Evolutionary conservation across 2,797 vertebrate genomes (phyloP), one percentile per base, ranked within the genome.

Genomic region (Gastrophryne carolinensis): DNA sequence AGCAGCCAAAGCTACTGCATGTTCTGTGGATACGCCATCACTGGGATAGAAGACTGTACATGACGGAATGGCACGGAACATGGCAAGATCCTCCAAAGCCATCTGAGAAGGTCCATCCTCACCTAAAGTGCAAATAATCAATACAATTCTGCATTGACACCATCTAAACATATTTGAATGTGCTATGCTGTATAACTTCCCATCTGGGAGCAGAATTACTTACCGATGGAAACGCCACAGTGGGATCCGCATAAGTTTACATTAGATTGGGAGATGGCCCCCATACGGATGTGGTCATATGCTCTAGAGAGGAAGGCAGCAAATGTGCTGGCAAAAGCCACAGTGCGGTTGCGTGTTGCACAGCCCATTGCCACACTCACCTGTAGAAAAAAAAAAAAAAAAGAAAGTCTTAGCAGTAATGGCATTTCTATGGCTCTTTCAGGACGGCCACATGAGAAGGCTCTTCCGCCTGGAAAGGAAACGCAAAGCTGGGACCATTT

Each of bases 31-130:
- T 39, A 95, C 87, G 0, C 85, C 94, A 7, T 96, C 94, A 72
- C 92, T 92, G 63, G 95, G 95, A 80, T 96, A 97, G 85, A 97
- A 96, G 79, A 96, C 80, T 0, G 93, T 95, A 75, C 93, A 95
- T 50, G 90, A 92, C 30, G 94, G 94, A 82, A 97, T 82, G 4
- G 92, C 88, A 15, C 94, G 90, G 85, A 97, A 97, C 92, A 96
- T 95, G 58, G 94, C 94, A 53, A 97, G 79, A 81, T 97, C 94
- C 71, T 96, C 94, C 23, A 97, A 83, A 30, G 94, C 94, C 94
- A 96, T 95, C 86, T 95, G 94, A 57, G 92, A 95, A 6, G 93
- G 92, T 1, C 93, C 92, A 1, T 95, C 93, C 79, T 95, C 93
- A 79, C 94, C 94, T 95, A 75, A 10, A 69, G 37, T 23, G 68